Conservation (phyloP, 92 coral and sea anemone genomes). For the Palythoa caribaeorum region DNA sequence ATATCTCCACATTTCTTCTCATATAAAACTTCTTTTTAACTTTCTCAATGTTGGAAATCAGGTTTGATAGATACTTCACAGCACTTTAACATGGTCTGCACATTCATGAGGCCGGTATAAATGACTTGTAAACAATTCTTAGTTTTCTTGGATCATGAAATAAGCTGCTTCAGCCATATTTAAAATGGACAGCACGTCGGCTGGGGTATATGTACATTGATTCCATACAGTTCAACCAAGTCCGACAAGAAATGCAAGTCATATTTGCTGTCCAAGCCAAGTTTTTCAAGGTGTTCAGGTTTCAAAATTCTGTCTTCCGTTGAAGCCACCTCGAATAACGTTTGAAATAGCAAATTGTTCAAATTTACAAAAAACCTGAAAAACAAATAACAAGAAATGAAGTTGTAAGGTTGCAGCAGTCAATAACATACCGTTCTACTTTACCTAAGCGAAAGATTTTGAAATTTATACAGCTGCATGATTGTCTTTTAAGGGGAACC, state of each 20-base stretch:
- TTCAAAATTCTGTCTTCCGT: conserved; percentile 87
- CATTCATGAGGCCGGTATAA: not conserved
- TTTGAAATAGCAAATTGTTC: conserved; percentile 90
- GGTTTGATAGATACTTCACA: not conserved
- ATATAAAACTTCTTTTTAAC: too few species aligned
- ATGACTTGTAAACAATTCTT: not conserved
- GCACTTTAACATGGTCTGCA: not conserved
- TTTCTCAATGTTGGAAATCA: not conserved
- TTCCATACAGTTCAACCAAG: conserved; percentile 89
- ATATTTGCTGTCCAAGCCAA: conserved; percentile 93
- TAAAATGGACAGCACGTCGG: conserved; percentile 95
- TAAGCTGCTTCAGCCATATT: not conserved
- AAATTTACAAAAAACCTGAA: conserved; percentile 91
- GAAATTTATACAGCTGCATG: not conserved
- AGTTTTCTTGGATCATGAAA: not conserved
- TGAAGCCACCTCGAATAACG: conserved; percentile 94
- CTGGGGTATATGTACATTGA: conserved; percentile 86
- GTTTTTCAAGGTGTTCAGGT: conserved; percentile 76
- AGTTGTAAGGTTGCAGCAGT: not conserved
- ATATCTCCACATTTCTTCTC: too few species aligned
- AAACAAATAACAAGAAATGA: not conserved
- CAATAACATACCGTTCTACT: not conserved
- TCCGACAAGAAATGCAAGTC: conserved; percentile 86
- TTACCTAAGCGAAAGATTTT: not conserved
- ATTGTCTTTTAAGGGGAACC: not conserved